Conservation (phyloP, 92 coral and sea anemone species). For the Meandrina meandrites region DNA sequence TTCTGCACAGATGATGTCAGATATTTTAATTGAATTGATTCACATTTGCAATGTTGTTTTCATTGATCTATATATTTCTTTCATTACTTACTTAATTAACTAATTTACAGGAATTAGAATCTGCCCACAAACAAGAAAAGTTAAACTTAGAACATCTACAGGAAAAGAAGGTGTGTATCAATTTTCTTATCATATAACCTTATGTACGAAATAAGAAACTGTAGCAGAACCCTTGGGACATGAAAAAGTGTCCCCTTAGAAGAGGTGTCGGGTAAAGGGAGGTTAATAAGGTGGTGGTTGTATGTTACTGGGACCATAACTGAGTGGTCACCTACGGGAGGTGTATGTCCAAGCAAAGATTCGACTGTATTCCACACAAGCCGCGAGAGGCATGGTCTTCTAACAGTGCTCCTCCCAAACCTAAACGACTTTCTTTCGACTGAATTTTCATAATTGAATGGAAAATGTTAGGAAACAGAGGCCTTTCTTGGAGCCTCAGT, state of each 20-base stretch:
- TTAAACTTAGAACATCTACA: slow-evolving; percentile 72
- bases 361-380: neutral
- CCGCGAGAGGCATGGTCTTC: neutral
- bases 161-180: slow-evolving; percentile 78
- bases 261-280: too few species aligned
- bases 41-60: neutral
- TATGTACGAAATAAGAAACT: neutral
- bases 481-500: neutral
- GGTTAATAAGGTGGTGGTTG: too few species aligned
- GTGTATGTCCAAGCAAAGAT: too few species aligned
- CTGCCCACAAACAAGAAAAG: slow-evolving; percentile 78
- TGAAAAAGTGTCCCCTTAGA: too few species aligned
- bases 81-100: neutral
- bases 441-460: neutral
- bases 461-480: neutral
- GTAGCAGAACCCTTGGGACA: too few species aligned
- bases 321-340: too few species aligned
- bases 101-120: slow-evolving; percentile 69
- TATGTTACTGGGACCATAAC: too few species aligned
- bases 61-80: neutral
- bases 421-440: neutral
- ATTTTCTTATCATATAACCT: neutral
- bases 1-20: neutral
- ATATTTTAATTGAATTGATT: too few species aligned
- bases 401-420: neutral